A percentile compares a stretch with the other conserved stretches of the same genome.
These are phyloP conservation scores for Hephaestus fuliginosus DNA, from an alignment of 2,797 vertebrate species.

Conservation along the genomic window DNA sequence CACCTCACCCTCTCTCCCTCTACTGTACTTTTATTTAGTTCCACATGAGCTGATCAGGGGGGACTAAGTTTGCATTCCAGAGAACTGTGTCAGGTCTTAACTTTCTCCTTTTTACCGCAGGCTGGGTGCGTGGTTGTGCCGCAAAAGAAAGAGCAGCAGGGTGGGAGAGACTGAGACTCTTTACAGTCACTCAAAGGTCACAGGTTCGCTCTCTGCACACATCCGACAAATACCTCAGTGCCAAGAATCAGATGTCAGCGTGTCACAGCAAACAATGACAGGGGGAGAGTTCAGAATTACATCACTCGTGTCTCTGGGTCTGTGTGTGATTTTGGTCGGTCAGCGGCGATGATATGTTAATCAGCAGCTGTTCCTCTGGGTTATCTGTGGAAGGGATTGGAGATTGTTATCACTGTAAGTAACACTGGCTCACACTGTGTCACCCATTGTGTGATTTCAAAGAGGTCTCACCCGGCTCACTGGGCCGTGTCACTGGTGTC, in stretches of 20 bases:
- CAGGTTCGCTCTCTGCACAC: slow-evolving; percentile 50
- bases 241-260: slow-evolving; percentile 28
- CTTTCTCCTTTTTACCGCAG: slow-evolving; percentile 63
- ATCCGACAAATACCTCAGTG: slow-evolving; percentile 31
- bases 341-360: slow-evolving; percentile 49
- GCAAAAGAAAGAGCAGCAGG: slow-evolving; percentile 32
- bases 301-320: slow-evolving; percentile 3
- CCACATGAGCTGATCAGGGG: slow-evolving; percentile 71
- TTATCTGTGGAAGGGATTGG: slow-evolving; percentile 59
- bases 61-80: slow-evolving; percentile 78
- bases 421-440: slow-evolving; percentile 42
- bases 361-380: slow-evolving; percentile 64
- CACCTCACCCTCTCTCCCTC: slow-evolving; percentile 26
- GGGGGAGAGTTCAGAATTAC: slow-evolving; percentile 2
- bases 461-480: slow-evolving; percentile 49
- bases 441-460: slow-evolving; percentile 60
- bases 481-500: slow-evolving; percentile 31
- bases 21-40: slow-evolving; percentile 70
- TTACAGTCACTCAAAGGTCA: slow-evolving; percentile 58
- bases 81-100: slow-evolving; percentile 75
- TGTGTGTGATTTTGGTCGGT: slow-evolving; percentile 34
- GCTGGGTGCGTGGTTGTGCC: slow-evolving; percentile 27
- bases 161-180: slow-evolving; percentile 48
- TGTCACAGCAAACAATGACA: slow-evolving; percentile 22
- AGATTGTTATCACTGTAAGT: slow-evolving; percentile 64